Evolutionary conservation across 2,797 vertebrate genomes (phyloP), one percentile per base, ranked within the genome.

Genomic region (Pyrrhura leucotis): DNA sequence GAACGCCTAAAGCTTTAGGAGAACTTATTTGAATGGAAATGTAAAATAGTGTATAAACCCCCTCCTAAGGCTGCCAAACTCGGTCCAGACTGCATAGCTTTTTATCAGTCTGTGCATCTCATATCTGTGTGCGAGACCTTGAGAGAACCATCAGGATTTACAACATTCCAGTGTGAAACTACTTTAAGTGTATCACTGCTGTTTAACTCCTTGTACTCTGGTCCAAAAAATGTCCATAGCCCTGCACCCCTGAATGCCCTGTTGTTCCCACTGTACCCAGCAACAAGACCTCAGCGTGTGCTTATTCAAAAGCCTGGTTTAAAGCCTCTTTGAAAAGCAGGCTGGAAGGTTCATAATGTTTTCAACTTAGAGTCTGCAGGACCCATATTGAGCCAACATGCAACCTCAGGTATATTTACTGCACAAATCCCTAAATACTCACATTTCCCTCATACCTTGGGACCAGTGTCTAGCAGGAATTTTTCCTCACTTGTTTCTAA

Each of bases 161-260:
- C 68, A 58, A 33, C 68, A 69, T 92, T 92, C 72, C 81, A 91
- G 11, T 1, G 0, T 40, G 51, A 88, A 89, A 54, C 35, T 37
- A 31, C 21, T 75, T 44, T 22, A 80, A 68, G 35, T 19, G 15
- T 26, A n/a, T 9, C 26, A 35, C 15, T 51, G 48, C 21, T 71
- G 17, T 47, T 94, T 94, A 89, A 85, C 78, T 67, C 33, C 20
- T 65, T 40, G 29, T 37, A 37, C 13, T 67, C 39, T 44, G 25
- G 12, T 51, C 39, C 15, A 83, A 42, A 80, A 59, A 14, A 0
- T 0, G 0, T 13, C 11, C 8, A 17, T 1, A 61, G 37, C 3
- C 13, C 29, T 45, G 26, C 33, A 33, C 1, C 12, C 3, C 17
- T 29, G 16, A 58, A 65, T 45, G 14, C 68, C n/a, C 39, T 85